Base-by-base conservation (phyloP, 2,113 vertebrate genomes). In the Thalassarche chlororhynchos region DNA sequence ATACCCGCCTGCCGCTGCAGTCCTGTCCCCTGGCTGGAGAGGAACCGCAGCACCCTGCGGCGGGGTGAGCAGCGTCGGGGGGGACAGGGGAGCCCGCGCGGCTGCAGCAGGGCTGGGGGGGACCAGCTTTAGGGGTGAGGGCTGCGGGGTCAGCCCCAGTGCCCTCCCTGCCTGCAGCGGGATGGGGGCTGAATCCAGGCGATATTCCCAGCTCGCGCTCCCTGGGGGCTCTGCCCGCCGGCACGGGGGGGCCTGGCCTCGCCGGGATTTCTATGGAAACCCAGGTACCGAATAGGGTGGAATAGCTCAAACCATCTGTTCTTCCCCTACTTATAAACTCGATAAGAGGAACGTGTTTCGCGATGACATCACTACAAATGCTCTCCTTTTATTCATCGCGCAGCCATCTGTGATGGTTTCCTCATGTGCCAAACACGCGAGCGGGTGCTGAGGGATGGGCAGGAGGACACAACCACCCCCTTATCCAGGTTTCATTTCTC, bases 221-320 rank as follows among this genome's bases (percentile, higher is more conserved):
- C 83, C 28, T 3, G 2, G 47, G 74, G 60, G 57, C 46, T 85
- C 46, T 88, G 46, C 69, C 49, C 1, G 0, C 28, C 1, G 26
- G 60, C 36, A 78, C 2, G 3, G 79, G 70, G 68, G 40, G 26
- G 6, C 34, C 64, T 55, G 74, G 31, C 60, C 88, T 82, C 2
- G 0, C 86, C 1, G 51, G 66, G 38, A 97, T 93, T 95, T 97
- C 96, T 97, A 84, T 95, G 94, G 97, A 96, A 96, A 97, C 92
- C 61, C 89, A 86, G 42, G 90, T 96, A 94, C 81, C 23, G 26
- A 88, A 83, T 28, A 8, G 97, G 89, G 79, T 57, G 89, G 85
- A 57, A 84, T 3, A 92, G 84, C 79, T 75, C 18, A 64, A 93
- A 69, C 97, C 97, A 97, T 98, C 98, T 98, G 97, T 94, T 97